Evolutionary conservation across 2,797 vertebrate genomes (phyloP), one percentile per base, ranked within the genome.

Genomic region (Petrocephalus schoutedeni): DNA sequence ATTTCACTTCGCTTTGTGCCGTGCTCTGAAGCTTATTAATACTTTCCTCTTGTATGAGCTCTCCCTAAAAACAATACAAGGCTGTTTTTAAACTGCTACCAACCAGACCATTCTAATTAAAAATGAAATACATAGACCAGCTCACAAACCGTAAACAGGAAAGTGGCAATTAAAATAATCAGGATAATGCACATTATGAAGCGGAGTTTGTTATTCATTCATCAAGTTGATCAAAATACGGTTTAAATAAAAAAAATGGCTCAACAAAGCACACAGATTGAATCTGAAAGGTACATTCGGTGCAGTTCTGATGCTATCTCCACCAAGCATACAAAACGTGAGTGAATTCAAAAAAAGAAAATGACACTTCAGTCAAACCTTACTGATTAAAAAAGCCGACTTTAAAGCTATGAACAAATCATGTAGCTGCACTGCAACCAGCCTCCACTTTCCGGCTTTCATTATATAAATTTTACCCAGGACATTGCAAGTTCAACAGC

Each of bases 131-230:
- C 21, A 85, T 16, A 54, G 41, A 19, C 57, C 41, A 5, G 41
- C 41, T 53, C 36, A 57, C 23, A 64, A 56, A 41, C 80, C 21
- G 16, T 57, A 85, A 86, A 88, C 19, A 19, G 51, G 19, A 51
- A 88, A 88, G 64, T 10, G 56, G 5, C 80, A 61, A 88, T 85
- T 61, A 64, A 88, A 88, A 64, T 64, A 28, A 57, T 49, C 54
- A 21, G 45, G 58, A 59, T 36, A 84, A 53, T 23, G 41, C 32
- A 41, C 56, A 83, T 21, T 14, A 7, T 61, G 80, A 77, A 41
- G 71, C n/a, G 12, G n/a, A 87, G 21, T 61, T 61, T 28, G 32
- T 59, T 67, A 51, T 88, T 85, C 82, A 67, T 80, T 77, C 67
- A 82, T 67, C 36, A 80, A 86, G 67, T 80, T 36, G 36, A 9